Evolutionary conservation across 2,113 vertebrate species (phyloP).

Genomic region (Asarcornis scutulata): DNA sequence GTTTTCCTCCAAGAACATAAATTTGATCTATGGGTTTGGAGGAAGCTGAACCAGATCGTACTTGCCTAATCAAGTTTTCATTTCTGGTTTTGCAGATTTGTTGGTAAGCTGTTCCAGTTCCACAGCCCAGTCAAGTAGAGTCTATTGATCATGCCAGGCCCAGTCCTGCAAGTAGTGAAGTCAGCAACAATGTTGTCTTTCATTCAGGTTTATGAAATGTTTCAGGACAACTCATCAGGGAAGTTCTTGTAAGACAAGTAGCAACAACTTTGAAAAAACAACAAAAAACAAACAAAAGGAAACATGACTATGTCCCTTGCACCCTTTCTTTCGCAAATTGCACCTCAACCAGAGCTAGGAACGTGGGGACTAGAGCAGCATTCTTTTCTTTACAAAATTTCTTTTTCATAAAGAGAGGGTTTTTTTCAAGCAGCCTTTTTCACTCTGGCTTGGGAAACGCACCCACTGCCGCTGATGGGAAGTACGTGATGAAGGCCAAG

Average conservation of each 20-base stretch:
- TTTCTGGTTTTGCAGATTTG: not conserved
- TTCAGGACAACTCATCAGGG: not conserved
- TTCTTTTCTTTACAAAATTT: not conserved
- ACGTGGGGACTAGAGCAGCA: not conserved
- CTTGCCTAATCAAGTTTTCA: not conserved
- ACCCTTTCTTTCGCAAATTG: not conserved
- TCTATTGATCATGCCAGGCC: not conserved
- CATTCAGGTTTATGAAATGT: not conserved
- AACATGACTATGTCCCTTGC: not conserved
- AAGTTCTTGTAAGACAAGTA: not conserved
- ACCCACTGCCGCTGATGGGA: not conserved
- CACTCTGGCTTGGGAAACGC: not conserved
- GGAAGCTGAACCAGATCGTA: not conserved
- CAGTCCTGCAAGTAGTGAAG: not conserved
- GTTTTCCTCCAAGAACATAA: not conserved
- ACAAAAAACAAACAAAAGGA: too few relatives aligned
- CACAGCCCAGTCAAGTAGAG: not conserved
- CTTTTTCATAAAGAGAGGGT: not conserved
- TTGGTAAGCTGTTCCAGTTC: not conserved
- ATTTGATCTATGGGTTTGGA: not conserved
- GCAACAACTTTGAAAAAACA: not conserved
- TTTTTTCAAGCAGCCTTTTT: not conserved
- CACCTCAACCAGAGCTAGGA: not conserved
- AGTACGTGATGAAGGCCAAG: not conserved
- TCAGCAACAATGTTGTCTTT: not conserved